Conservation (phyloP, 2,888 invertebrate genomes). For the Spodoptera exigua region DNA sequence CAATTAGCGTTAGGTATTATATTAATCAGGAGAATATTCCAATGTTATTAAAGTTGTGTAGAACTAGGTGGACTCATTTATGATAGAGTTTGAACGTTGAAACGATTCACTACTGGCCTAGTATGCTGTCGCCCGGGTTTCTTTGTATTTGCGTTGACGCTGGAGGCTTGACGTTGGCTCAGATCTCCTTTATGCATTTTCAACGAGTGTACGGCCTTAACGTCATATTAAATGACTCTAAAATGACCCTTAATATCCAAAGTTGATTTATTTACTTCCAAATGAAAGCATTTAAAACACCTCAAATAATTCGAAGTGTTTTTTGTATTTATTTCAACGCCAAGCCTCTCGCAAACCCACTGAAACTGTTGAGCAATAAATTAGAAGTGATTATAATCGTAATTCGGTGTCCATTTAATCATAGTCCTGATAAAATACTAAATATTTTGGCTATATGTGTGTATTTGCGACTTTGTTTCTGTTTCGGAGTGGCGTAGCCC, state of each 20-base stretch:
- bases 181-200: constrained; percentile 1
- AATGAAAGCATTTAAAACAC: not conserved
- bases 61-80: constrained; percentile 75
- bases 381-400: constrained; percentile 55
- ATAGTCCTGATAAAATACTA: constrained; percentile 40
- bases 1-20: constrained; percentile 74
- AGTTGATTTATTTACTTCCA: no score
- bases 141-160: constrained; percentile 46
- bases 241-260: no score
- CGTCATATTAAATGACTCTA: not conserved
- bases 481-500: not conserved
- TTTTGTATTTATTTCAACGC: not conserved
- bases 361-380: constrained; percentile 51
- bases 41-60: constrained; percentile 84
- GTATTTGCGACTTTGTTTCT: constrained; percentile 25
- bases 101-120: constrained; percentile 78
- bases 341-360: constrained; percentile 30
- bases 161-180: constrained; percentile 22
- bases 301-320: not conserved
- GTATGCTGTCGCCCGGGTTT: constrained; percentile 63
- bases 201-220: not conserved
- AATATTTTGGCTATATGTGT: constrained; percentile 63
- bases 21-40: constrained; percentile 78
- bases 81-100: constrained; percentile 66
- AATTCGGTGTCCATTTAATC: constrained; percentile 65